phyloP scores from a whole-genome alignment of 92 coral and sea anemone genomes.

The Bergia puertoricense region DNA sequence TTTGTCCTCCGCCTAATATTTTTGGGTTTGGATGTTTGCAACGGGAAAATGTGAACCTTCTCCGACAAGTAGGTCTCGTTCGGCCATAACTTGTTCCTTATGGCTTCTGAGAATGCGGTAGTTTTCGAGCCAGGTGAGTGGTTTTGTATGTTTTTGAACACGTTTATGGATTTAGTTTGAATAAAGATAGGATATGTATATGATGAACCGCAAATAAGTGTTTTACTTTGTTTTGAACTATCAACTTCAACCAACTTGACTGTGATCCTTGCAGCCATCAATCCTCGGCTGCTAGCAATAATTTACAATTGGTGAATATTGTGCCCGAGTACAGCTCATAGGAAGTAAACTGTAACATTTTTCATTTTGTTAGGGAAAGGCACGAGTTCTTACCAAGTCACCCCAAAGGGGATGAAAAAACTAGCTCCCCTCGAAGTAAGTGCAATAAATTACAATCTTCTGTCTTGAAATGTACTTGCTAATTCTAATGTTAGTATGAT shows the following conservation, averaged over 20 bases:
- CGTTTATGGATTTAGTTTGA: background rate
- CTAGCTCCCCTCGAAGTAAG: conserved; percentile 96
- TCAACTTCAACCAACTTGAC: background rate
- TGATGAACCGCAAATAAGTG: conserved; percentile 12
- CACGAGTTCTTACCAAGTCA: conserved; percentile 86
- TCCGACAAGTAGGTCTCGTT: background rate
- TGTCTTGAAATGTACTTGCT: conserved; percentile 11
- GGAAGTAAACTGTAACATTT: background rate
- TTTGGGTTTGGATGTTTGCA: conserved; percentile 34
- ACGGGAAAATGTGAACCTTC: conserved; percentile 43
- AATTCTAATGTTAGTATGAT: background rate
- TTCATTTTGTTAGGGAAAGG: conserved; percentile 72
- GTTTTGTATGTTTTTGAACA: background rate
- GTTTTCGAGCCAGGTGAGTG: conserved; percentile 36
- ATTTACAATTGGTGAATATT: conserved; percentile 2
- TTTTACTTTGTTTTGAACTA: background rate
- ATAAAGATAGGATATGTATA: background rate
- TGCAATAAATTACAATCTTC: background rate
- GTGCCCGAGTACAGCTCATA: background rate
- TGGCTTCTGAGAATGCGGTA: conserved; percentile 40
- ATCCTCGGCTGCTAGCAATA: background rate
- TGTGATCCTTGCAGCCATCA: background rate
- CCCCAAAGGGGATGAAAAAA: conserved; percentile 74
- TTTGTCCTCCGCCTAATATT: conserved; percentile 11
- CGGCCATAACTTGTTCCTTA: conserved; percentile 33